Percentiles rank a stretch among this genome's conserved stretches.
Conservation (phyloP, 2,113 vertebrate genomes). For the cattle (Bos taurus) region DNA sequence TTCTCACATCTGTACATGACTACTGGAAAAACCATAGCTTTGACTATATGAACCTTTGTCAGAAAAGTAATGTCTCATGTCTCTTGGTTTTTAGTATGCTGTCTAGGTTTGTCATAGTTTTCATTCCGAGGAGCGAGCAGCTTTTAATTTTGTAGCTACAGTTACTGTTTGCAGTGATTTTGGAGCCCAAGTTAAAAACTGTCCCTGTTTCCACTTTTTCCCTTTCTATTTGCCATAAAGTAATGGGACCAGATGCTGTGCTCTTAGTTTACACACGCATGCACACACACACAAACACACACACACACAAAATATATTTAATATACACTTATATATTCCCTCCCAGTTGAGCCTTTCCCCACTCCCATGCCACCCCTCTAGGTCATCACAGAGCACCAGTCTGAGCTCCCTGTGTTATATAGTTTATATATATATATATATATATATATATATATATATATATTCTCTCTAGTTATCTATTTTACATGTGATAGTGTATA, state of each 20-base stretch:
- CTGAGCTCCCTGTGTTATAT: neutral
- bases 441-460: too few relatives aligned
- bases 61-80: neutral
- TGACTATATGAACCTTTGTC: neutral
- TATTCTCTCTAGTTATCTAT: neutral
- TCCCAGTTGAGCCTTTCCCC: neutral
- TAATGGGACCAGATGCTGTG: neutral
- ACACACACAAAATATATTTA: neutral
- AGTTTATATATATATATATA: neutral
- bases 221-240: neutral
- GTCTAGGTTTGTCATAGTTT: neutral
- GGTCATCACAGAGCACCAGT: neutral
- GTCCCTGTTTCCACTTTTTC: neutral
- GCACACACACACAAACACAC: fast-evolving
- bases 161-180: neutral
- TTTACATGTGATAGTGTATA: neutral
- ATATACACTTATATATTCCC: neutral
- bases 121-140: neutral
- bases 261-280: neutral
- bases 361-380: neutral
- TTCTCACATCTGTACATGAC: neutral
- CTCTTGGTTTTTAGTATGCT: neutral
- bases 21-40: neutral
- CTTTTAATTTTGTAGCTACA: neutral
- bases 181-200: neutral